These are phyloP conservation scores for Drosophila bifasciata DNA, from an alignment of 1,140 invertebrate species.

Conservation along the genomic window DNA sequence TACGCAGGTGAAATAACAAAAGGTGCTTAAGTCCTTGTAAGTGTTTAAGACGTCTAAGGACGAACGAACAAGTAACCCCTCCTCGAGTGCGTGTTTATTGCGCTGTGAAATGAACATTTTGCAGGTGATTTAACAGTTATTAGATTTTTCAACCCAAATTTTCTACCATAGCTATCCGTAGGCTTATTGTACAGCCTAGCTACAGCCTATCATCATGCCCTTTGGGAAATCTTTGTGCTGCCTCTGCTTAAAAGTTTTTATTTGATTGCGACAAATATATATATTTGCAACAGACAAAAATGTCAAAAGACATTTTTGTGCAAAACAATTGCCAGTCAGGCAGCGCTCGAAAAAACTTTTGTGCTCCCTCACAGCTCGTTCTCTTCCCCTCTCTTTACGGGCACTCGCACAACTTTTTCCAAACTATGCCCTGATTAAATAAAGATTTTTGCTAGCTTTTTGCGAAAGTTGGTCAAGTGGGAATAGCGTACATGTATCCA, in stretches of 20 bases:
- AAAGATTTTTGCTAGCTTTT: slow-evolving; percentile 58
- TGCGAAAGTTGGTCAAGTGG: slow-evolving; percentile 39
- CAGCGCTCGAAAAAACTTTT: slow-evolving; percentile 36
- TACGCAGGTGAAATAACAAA: slow-evolving; percentile 73
- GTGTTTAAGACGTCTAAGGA: slow-evolving; percentile 77
- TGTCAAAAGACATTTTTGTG: slow-evolving; percentile 59
- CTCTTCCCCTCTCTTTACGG: too few species aligned
- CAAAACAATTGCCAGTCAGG: slow-evolving; percentile 52
- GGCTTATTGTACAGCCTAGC: slow-evolving; percentile 9
- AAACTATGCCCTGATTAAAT: slow-evolving; percentile 78
- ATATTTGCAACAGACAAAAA: slow-evolving; percentile 59
- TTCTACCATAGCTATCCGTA: slow-evolving; percentile 18
- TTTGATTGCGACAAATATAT: slow-evolving; percentile 74
- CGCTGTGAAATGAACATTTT: slow-evolving; percentile 82
- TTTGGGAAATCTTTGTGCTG: slow-evolving; percentile 27
- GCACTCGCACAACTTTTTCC: slow-evolving; percentile 44
- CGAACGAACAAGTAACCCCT: slow-evolving; percentile 22
- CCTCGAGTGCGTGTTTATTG: slow-evolving; percentile 63
- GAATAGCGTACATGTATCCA: slow-evolving; percentile 7
- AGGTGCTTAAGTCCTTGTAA: slow-evolving; percentile 80
- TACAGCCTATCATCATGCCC: slow-evolving; percentile 17
- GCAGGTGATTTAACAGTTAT: slow-evolving; percentile 82
- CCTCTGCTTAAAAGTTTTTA: slow-evolving; percentile 66
- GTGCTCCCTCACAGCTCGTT: too few species aligned
- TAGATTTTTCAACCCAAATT: slow-evolving; percentile 63